Evolutionary conservation across 2,797 vertebrate genomes (phyloP), one percentile per base, ranked within the genome.

Genomic region (Triplophysa yarkandensis): DNA sequence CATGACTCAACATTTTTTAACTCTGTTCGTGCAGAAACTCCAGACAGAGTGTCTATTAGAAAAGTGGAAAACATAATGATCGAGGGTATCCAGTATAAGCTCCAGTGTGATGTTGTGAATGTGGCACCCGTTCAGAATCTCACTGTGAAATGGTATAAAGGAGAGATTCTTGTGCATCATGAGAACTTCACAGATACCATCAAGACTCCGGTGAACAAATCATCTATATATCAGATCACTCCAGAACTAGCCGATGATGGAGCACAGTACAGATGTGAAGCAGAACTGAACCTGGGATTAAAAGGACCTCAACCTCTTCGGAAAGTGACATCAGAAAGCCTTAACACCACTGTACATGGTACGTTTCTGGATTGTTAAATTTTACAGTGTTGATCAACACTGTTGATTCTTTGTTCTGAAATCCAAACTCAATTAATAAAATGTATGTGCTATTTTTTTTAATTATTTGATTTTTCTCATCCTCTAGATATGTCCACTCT

Each of bases 81-180:
- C 6, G 86, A 84, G 48, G 85, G 76, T 6, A 17, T 0, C 6
- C 4, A 48, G 4, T 64, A 68, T 39, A 0, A 0, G n/a, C 67
- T 92, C 19, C 21, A 0, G 2, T 90, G 88, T 74, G 0, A 80
- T 6, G 27, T 90, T 61, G 5, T 2, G n/a, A 21, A 77, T 7
- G 85, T 90, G 10, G 50, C 83, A 76, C 88, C 88, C 27, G 66
- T 64, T 17, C 10, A 57, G 10, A 16, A 71, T 3, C 81, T 91
- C 48, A 75, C 0, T 44, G 54, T 92, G 48, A 85, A 0, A 6
- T 71, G 54, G 68, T 71, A 32, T 41, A 71, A 60, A 55, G 23
- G 25, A 55, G 13, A 55, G 6, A 55, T 5, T 14, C 23, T 7
- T 11, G 1, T 55, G 14, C 2, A 27, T 27, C 4, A 2, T 16